Base-by-base conservation (phyloP, 1,140 invertebrate species). In the Euwallacea fornicatus region DNA sequence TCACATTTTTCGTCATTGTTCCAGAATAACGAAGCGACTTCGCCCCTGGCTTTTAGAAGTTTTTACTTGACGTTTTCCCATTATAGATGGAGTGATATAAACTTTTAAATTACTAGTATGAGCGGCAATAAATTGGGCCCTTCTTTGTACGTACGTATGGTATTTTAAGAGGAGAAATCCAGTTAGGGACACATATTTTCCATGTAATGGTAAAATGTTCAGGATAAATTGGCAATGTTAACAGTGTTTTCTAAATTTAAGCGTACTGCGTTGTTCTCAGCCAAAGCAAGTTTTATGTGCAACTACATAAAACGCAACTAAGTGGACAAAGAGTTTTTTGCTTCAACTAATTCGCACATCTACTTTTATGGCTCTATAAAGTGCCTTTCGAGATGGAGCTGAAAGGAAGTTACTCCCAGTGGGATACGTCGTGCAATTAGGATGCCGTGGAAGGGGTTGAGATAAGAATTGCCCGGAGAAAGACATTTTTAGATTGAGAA, bases 1-100 rank as follows among this genome's bases (percentile, higher is more conserved):
- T 60, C 42, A 60, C 21, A 60, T 60, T 60, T 60, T 60, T 60
- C 58, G 15, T 42, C 21, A 60, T 41, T 60, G 58, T 60, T 60
- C 33, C 13, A 60, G 58, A 41, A 41, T 60, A 60, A 60, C 58
- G 41, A 60, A 60, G 58, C 42, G 21, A 42, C 13, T 58, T 16
- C 33, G 58, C 58, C 58, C n/a, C 58, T 13, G 42, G 58, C 58
- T 42, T 41, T 60, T 42, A 41, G 11, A 33, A 60, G 13, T 11
- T 60, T 60, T 60, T 42, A 11, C 58, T n/a, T 60, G 21, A 60
- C 42, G 42, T 60, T 60, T 60, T 60, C 42, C 13, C 42, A 41
- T 41, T 60, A 60, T 60, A 60, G 58, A 60, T 60, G 42, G 46
- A 11, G 41, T 42, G 58, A 41, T 42, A 60, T 41, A 60, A 60